Percentiles rank a stretch among this genome's conserved stretches.
Conservation (phyloP, 2,113 vertebrate genomes). For the Calidris pugnax region DNA sequence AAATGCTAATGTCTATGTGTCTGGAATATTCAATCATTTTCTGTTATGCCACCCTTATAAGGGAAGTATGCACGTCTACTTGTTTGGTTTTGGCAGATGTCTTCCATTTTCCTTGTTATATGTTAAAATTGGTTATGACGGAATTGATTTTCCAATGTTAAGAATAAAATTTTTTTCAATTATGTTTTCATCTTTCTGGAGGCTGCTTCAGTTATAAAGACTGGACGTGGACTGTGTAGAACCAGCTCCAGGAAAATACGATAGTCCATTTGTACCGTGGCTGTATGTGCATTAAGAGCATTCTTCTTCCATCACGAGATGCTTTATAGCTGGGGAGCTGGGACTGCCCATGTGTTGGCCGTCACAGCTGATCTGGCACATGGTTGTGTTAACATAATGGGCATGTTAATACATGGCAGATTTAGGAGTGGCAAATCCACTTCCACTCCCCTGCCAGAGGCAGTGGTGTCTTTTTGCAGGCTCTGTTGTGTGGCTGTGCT, state of each 20-base stretch:
- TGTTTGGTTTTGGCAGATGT: conserved; percentile 1
- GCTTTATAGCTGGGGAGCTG: not conserved
- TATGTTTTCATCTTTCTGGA: not conserved
- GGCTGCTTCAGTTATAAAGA: not conserved
- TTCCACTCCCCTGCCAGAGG: not conserved
- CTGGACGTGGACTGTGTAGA: not conserved
- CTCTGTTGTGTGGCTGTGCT: not conserved
- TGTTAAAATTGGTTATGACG: not conserved
- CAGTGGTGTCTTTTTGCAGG: not conserved
- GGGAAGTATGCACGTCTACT: not conserved
- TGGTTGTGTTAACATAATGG: not conserved
- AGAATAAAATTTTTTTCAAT: not conserved
- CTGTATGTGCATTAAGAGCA: not conserved
- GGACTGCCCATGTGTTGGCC: not conserved
- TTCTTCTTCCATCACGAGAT: not conserved
- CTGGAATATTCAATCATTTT: not conserved
- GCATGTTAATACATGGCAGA: not conserved
- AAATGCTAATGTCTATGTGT: not conserved
- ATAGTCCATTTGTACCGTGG: not conserved
- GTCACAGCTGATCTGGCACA: not conserved
- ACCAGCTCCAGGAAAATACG: not conserved
- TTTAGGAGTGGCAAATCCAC: not conserved
- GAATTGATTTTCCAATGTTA: not conserved
- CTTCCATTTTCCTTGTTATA: conserved; percentile 16
- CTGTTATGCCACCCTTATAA: not conserved